Percentiles rank a stretch among this genome's conserved stretches.
These are phyloP conservation scores for Gallirallus australis DNA, from an alignment of 2,797 vertebrate species.

Conservation along the genomic window DNA sequence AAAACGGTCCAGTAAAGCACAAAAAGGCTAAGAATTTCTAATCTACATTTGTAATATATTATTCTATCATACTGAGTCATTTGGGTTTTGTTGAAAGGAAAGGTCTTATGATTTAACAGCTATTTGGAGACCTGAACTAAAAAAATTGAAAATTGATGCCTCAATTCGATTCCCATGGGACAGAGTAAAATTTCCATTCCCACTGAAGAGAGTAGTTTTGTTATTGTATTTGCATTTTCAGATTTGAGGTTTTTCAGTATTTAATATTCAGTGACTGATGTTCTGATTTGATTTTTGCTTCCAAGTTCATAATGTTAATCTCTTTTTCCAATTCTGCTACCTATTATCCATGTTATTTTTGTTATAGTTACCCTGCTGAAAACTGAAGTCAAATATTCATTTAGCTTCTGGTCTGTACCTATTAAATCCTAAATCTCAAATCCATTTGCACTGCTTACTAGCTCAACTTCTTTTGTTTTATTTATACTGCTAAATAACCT, in stretches of 20 bases:
- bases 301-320: background rate
- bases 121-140: background rate
- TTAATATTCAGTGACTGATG: background rate
- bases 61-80: background rate
- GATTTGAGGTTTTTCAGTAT: background rate
- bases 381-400: background rate
- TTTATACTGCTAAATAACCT: slow-evolving; percentile 3
- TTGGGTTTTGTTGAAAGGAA: background rate
- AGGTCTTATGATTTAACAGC: background rate
- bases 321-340: background rate
- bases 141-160: background rate
- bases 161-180: background rate
- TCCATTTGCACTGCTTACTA: background rate
- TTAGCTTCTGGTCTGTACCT: background rate
- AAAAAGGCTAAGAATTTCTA: background rate
- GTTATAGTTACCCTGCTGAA: background rate
- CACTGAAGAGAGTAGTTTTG: background rate
- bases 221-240: background rate
- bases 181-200: background rate
- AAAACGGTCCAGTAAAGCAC: background rate
- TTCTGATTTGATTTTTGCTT: background rate
- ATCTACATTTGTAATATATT: background rate
- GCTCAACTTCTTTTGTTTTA: background rate
- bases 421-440: background rate
- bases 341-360: background rate